Conservation (phyloP, 1,140 invertebrate genomes). For the Subanguina moxae region DNA sequence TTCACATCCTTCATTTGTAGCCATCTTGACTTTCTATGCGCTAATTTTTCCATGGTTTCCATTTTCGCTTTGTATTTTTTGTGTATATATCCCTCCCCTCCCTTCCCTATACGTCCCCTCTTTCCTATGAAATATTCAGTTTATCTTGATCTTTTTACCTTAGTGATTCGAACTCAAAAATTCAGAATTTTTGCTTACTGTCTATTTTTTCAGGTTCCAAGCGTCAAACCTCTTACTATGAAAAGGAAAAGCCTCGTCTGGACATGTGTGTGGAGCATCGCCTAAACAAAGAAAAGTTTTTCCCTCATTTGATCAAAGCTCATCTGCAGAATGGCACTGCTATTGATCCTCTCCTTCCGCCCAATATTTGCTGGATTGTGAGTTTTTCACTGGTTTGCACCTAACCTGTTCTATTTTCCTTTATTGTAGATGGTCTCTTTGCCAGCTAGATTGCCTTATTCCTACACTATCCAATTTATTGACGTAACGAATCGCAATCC, state of each 20-base stretch:
- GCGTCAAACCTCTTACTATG: constrained; percentile 35
- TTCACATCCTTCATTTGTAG: too few relatives aligned
- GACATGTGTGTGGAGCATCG: constrained; percentile 52
- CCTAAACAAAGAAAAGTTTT: constrained; percentile 40
- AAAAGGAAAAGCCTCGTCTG: constrained; percentile 49
- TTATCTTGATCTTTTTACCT: too few relatives aligned
- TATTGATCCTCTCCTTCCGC: constrained; percentile 40
- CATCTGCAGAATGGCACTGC: constrained; percentile 52
- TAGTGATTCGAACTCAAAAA: too few relatives aligned
- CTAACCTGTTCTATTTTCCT: background rate
- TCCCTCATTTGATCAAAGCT: constrained; percentile 51
- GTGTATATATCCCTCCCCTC: too few relatives aligned
- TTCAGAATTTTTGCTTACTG: too few relatives aligned
- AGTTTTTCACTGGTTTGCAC: background rate
- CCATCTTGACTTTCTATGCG: too few relatives aligned
- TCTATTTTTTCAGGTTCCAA: constrained; percentile 22
- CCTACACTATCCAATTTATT: constrained; percentile 57
- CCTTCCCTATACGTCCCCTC: too few relatives aligned
- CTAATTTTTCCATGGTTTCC: too few relatives aligned
- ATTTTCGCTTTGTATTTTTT: too few relatives aligned
- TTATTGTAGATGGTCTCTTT: constrained; percentile 29
- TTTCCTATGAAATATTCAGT: too few relatives aligned
- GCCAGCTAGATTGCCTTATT: constrained; percentile 50
- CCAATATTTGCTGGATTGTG: constrained; percentile 51
- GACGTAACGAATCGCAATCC: constrained; percentile 45